Percentiles rank a stretch among this genome's conserved stretches.
These are phyloP conservation scores for Macropodus opercularis DNA, from an alignment of 2,797 vertebrate species.

Conservation along the genomic window DNA sequence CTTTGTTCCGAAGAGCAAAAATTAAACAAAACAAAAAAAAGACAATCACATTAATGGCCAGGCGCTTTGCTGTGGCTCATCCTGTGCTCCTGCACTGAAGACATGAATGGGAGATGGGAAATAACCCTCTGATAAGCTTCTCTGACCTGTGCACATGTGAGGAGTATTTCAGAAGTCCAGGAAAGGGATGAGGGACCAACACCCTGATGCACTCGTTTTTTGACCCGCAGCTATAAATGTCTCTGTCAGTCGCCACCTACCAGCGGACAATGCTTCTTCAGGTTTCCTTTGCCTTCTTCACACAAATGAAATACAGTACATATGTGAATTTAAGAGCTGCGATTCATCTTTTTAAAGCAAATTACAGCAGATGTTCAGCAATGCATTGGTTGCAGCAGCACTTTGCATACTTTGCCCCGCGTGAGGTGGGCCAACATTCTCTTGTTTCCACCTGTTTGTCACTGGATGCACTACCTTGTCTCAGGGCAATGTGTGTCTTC, in stretches of 20 bases:
- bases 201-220: constrained; percentile 25
- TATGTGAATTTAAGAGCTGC: not conserved
- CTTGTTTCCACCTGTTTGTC: constrained; percentile 64
- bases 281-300: not conserved
- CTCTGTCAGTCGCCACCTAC: not conserved
- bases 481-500: constrained; percentile 47
- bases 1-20: constrained; percentile 29
- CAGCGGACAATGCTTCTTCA: not conserved
- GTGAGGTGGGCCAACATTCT: constrained; percentile 39
- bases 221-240: constrained; percentile 21
- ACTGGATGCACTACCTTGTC: constrained; percentile 46
- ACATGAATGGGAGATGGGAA: constrained; percentile 38
- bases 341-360: not conserved
- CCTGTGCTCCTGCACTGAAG: constrained; percentile 49
- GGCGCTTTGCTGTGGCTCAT: constrained; percentile 36
- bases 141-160: constrained; percentile 27
- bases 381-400: constrained; percentile 3
- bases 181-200: constrained; percentile 68
- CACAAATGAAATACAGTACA: not conserved
- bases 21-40: constrained; percentile 50
- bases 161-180: constrained; percentile 69
- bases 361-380: not conserved
- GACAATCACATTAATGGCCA: constrained; percentile 29
- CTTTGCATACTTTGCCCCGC: constrained; percentile 17
- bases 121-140: constrained; percentile 59